Conservation (phyloP, 2,113 vertebrate genomes). For the Mustela lutreola region DNA sequence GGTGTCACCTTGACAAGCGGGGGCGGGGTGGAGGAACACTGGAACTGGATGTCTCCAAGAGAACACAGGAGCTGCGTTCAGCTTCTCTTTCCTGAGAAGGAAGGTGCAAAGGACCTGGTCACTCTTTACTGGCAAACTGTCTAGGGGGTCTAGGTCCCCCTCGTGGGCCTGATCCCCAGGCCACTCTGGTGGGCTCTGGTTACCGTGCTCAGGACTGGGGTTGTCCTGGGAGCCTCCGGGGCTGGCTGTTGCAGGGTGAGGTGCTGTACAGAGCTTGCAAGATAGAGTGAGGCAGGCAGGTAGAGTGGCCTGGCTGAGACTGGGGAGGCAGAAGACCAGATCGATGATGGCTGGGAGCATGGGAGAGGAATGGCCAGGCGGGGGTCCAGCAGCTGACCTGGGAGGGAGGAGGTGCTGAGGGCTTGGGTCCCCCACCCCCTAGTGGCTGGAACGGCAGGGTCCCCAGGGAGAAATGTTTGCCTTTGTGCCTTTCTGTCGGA, state of each 20-base stretch:
- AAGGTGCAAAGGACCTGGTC: background rate
- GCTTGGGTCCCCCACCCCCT: too few species aligned
- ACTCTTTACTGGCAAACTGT: accelerated
- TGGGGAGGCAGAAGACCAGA: background rate
- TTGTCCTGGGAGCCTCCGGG: background rate
- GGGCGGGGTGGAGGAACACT: background rate
- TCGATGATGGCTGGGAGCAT: background rate
- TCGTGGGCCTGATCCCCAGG: background rate
- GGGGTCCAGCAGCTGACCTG: background rate
- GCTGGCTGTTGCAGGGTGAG: background rate
- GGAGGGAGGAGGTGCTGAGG: background rate
- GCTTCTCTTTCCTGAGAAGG: background rate
- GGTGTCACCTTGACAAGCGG: constrained; percentile 68
- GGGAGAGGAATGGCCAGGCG: background rate
- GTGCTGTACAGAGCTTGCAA: background rate
- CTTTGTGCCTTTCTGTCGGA: constrained; percentile 34
- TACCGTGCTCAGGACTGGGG: background rate
- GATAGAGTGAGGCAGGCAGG: background rate
- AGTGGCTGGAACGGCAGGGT: background rate
- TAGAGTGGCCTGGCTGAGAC: background rate
- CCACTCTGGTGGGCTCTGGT: background rate
- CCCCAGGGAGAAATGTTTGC: background rate
- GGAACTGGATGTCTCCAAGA: background rate
- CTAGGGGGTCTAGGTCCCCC: background rate
- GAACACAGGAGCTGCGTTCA: background rate